phyloP scores from a whole-genome alignment of 1,140 invertebrate species.

The Trichogramma pretiosum region DNA sequence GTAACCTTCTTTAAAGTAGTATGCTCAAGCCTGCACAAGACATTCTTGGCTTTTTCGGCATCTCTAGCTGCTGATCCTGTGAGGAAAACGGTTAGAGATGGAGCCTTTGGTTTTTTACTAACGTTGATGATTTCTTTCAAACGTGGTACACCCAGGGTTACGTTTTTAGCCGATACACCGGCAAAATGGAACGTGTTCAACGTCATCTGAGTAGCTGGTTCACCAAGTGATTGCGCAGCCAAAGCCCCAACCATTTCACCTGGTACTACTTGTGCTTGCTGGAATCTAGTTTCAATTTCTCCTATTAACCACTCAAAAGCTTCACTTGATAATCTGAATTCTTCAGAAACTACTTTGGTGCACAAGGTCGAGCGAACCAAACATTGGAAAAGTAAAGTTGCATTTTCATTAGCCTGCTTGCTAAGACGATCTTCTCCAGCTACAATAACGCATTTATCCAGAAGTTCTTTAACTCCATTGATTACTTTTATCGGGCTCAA shows the following conservation, averaged over 20 bases:
- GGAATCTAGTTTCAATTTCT: constrained; percentile 97
- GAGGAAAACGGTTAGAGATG: constrained; percentile 95
- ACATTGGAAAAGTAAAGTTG: constrained; percentile 94
- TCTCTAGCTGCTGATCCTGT: constrained; percentile 90
- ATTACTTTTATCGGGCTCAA: constrained; percentile 88
- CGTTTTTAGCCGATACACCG: constrained; percentile 99
- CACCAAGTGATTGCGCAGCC: constrained; percentile 95
- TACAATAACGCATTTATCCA: constrained; percentile 88
- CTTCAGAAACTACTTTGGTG: constrained; percentile 91
- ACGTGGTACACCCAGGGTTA: constrained; percentile 96
- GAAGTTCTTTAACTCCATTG: constrained; percentile 75
- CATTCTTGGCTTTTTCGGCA: constrained; percentile 99
- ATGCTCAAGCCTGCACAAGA: constrained; percentile 93
- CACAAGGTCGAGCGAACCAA: constrained; percentile 91
- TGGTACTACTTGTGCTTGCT: constrained; percentile 89
- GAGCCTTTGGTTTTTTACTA: constrained; percentile 97
- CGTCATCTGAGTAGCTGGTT: constrained; percentile 99
- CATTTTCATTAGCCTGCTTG: constrained; percentile 95
- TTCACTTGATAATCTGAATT: constrained; percentile 85
- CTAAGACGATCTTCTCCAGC: constrained; percentile 90
- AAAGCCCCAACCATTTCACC: constrained; percentile 99
- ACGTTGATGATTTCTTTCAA: constrained; percentile 99
- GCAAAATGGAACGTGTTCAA: constrained; percentile 99
- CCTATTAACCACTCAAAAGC: constrained; percentile 99
- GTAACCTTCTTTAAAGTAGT: constrained; percentile 96